Conservation (phyloP, 2,797 vertebrate species). For the Aphelocoma californica region DNA sequence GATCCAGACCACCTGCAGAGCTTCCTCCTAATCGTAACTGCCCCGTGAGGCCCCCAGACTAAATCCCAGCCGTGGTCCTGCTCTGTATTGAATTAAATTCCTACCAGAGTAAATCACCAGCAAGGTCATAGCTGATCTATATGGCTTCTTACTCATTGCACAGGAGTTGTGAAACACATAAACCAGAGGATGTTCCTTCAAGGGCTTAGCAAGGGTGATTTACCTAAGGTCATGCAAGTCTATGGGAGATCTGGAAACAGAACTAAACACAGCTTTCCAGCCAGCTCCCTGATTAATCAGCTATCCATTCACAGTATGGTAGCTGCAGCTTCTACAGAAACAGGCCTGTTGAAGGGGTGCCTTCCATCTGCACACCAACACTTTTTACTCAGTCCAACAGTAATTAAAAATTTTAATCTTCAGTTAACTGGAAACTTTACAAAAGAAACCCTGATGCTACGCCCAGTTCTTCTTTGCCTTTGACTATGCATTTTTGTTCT, state of each 20-base stretch:
- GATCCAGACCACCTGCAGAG: neutral
- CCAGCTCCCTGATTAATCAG: conserved; percentile 20
- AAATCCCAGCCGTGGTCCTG: neutral
- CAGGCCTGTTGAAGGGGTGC: neutral
- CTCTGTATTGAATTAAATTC: neutral
- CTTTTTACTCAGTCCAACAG: neutral
- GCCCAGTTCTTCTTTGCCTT: neutral
- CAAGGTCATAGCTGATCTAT: neutral
- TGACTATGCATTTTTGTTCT: neutral
- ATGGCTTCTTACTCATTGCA: neutral
- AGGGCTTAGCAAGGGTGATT: neutral
- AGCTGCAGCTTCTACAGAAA: neutral
- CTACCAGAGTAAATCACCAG: neutral
- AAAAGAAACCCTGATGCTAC: neutral
- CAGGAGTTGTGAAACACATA: neutral
- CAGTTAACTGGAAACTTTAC: neutral
- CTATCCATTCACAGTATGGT: neutral
- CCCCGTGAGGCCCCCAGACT: neutral
- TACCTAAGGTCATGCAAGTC: neutral
- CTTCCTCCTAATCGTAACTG: neutral
- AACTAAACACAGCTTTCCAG: neutral
- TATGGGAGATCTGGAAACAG: neutral
- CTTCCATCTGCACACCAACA: neutral
- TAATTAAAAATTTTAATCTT: conserved; percentile 27
- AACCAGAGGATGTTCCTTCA: neutral